Base-by-base conservation (phyloP, 2,888 invertebrate genomes). In the Parnassius glacialis region DNA sequence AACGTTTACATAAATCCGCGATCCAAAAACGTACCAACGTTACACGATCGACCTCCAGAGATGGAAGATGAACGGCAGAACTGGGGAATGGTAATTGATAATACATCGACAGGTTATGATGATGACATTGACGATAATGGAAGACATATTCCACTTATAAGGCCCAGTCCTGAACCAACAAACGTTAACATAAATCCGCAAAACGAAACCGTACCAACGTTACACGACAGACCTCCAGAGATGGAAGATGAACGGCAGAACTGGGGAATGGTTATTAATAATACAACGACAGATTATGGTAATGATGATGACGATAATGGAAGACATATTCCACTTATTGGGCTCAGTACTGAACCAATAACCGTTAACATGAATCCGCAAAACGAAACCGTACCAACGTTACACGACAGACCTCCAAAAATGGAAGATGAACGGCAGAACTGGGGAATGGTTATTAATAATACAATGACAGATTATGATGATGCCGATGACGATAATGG, bases 371-470 rank as follows among this genome's bases (percentile, higher is more conserved):
- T 59, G 62, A 50, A 65, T 63, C 5, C 67, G 59, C 48, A 66
- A 58, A 61, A 68, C 57, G 43, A 67, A 10, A 69, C 70, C 44
- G 61, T 67, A 25, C 81, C 83, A n/a, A 61, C 65, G 20, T 61
- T 84, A 43, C 16, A 59, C 9, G 77, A 67, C 34, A 76, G 85
- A 20, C 77, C 80, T 64, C 82, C 84, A 2, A 75, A 69, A 12
- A 75, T 86, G 72, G 83, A 83, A 0, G 86, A 89, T 59, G 71
- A 76, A 3, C 80, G 82, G 61, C 84, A 82, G 68, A 87, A 85
- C 64, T 87, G 87, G 85, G 89, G 88, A 3, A 54, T 84, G 2
- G 66, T 83, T 5, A 52, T 74, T 2, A 81, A 83, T 64, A 73
- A 77, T 57, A 68, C 80, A 10, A 10, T 53, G 10, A 13, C 53